Evolutionary conservation across 2,888 invertebrate genomes (phyloP), one percentile per base, ranked within the genome.

Genomic region (Amphipyra tragopoginis): DNA sequence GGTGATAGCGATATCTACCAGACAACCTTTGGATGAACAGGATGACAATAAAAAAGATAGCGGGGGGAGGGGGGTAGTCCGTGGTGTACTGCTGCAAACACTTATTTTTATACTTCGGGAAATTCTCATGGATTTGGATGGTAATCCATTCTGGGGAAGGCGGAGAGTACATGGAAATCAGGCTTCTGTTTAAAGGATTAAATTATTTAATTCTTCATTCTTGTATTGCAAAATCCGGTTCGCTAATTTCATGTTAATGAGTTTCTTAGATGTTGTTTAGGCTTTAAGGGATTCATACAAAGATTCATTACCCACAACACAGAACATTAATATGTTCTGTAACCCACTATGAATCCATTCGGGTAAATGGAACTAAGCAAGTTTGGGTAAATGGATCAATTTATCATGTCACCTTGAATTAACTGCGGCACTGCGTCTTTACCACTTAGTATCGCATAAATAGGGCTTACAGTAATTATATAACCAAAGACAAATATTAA

Each of bases 371-470:
- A 29, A 45, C 52, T 40, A 43, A 62, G 36, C 53, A 47, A 53
- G 53, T 69, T 72, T 51, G 53, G 63, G 57, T 74, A 44, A 71
- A 68, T 68, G 56, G 64, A 29, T 48, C 54, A 26, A 47, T 75
- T 65, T 45, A 74, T 62, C 45, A 71, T 21, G 57, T 71, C 53
- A 65, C 72, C 72, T 75, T 73, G 72, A 75, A 65, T 36, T 36
- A 48, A 15, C 15, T 36, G 34, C 55, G 29, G 53, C 15, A 3
- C 21, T 53, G 15, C 53, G 56, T 50, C 53, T 57, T 62, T 54
- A 44, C 42, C 43, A 47, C 39, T 53, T 57, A 57, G 43, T 65
- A 21, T 7, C 13, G 8, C 34, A 59, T 59, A 58, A 61, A 58
- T 48, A 71, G 44, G 57, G 36, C 45, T 55, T 50, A 48, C 14